These are phyloP conservation scores for Sarcophaga bullata DNA, from an alignment of 1,140 invertebrate species.

Conservation along the genomic window DNA sequence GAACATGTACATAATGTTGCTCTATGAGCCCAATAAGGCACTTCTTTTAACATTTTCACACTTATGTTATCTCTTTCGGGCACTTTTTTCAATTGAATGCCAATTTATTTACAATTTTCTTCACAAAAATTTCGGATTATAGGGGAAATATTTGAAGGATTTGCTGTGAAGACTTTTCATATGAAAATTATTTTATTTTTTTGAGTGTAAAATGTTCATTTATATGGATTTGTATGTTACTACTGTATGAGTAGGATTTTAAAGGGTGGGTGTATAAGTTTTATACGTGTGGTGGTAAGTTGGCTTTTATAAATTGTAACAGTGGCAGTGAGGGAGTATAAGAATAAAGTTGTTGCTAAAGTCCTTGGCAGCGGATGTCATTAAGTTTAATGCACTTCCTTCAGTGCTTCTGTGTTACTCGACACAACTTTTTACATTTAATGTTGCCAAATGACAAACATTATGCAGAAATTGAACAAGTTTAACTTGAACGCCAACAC, in stretches of 20 bases:
- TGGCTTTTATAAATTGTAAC: neutral
- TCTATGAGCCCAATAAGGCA: too few relatives aligned
- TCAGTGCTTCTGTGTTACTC: conserved; percentile 30
- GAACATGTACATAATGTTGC: too few relatives aligned
- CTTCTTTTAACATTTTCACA: too few relatives aligned
- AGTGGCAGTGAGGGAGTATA: neutral
- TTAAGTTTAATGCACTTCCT: conserved; percentile 41
- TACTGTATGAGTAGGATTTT: neutral
- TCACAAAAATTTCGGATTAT: too few relatives aligned
- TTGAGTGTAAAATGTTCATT: too few relatives aligned
- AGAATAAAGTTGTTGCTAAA: conserved; percentile 9
- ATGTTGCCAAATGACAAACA: conserved; percentile 41
- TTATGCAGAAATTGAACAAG: conserved; percentile 23
- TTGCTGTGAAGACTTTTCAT: too few relatives aligned
- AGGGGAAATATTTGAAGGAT: too few relatives aligned
- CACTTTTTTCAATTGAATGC: too few relatives aligned
- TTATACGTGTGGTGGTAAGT: neutral
- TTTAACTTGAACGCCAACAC: neutral
- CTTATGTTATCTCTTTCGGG: too few relatives aligned
- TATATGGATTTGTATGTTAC: too few relatives aligned
- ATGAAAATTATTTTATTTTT: too few relatives aligned
- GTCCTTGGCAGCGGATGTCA: conserved; percentile 32
- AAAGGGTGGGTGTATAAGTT: neutral
- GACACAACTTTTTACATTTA: conserved; percentile 35
- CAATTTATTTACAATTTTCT: too few relatives aligned